phyloP scores from a whole-genome alignment of 2,888 invertebrate species.

The Melinaea menophilus region DNA sequence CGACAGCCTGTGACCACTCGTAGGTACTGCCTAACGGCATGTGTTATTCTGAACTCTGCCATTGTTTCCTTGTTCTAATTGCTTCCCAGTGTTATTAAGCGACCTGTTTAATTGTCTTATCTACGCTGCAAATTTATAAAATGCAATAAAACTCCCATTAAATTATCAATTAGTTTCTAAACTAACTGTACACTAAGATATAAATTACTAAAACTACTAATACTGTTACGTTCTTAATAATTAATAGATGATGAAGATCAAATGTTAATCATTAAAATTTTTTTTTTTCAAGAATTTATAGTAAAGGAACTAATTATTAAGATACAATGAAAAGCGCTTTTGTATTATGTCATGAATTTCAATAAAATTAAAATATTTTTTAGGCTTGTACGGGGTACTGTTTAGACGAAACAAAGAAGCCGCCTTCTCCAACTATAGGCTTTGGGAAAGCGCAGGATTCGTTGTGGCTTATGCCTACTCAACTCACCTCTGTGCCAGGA shows the following conservation, averaged over 20 bases:
- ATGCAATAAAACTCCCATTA: not conserved
- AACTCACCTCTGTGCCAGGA: slow-evolving; percentile 89
- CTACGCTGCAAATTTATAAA: slow-evolving; percentile 4
- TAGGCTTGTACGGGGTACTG: slow-evolving; percentile 90
- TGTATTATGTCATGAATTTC: not conserved
- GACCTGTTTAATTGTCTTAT: slow-evolving; percentile 4
- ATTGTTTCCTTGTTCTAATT: slow-evolving; percentile 5
- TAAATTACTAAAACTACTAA: no score
- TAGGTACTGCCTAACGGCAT: no score
- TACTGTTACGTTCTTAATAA: no score
- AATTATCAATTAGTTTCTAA: not conserved
- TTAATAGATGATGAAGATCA: not conserved
- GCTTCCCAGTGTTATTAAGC: slow-evolving; percentile 7
- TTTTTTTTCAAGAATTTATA: not conserved
- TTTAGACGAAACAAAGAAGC: slow-evolving; percentile 94
- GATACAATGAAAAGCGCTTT: not conserved
- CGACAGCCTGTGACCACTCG: no score
- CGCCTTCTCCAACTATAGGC: slow-evolving; percentile 92
- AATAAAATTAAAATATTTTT: slow-evolving; percentile 31
- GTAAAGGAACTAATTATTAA: not conserved
- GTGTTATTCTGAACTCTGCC: slow-evolving; percentile 2
- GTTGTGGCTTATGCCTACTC: slow-evolving; percentile 94
- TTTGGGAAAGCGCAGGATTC: slow-evolving; percentile 94
- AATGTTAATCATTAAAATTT: not conserved
- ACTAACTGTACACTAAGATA: not conserved